Conservation (phyloP, 2,888 invertebrate species). For the Rugalucina vietnamica region DNA sequence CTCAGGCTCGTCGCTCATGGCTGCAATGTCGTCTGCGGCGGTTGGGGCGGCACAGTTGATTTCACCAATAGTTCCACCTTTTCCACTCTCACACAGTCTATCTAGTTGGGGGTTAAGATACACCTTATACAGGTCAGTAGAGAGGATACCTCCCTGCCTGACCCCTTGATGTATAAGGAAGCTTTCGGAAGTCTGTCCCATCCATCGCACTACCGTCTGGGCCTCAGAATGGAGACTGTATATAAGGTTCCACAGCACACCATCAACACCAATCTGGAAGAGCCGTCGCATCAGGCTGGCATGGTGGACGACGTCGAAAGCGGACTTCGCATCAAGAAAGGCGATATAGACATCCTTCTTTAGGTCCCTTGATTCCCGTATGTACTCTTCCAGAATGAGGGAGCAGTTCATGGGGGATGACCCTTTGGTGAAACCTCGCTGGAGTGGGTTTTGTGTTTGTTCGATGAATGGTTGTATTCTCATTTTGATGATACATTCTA, state of each 20-base stretch:
- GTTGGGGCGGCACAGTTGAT: neutral
- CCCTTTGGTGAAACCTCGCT: constrained; percentile 14
- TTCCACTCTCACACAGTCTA: neutral
- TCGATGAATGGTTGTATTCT: too few relatives aligned
- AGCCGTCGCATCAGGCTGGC: constrained; percentile 23
- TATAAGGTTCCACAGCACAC: constrained; percentile 1
- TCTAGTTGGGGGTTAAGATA: neutral
- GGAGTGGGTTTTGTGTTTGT: too few relatives aligned
- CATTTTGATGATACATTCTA: too few relatives aligned
- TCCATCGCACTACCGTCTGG: neutral
- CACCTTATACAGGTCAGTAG: neutral
- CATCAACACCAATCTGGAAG: neutral
- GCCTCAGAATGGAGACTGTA: neutral
- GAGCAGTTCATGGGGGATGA: constrained; percentile 9
- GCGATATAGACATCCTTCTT: neutral
- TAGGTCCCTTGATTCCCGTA: neutral
- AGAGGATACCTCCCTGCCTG: constrained; percentile 1
- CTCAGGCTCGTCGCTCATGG: neutral
- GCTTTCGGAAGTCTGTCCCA: neutral
- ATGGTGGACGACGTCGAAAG: constrained; percentile 28
- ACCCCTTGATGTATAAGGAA: neutral
- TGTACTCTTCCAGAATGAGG: constrained; percentile 16
- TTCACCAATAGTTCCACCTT: neutral
- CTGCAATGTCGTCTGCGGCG: neutral
- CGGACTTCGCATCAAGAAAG: constrained; percentile 28